Evolutionary conservation across 2,113 vertebrate species (phyloP).

Genomic region (Hydrochoerus hydrochaeris): DNA sequence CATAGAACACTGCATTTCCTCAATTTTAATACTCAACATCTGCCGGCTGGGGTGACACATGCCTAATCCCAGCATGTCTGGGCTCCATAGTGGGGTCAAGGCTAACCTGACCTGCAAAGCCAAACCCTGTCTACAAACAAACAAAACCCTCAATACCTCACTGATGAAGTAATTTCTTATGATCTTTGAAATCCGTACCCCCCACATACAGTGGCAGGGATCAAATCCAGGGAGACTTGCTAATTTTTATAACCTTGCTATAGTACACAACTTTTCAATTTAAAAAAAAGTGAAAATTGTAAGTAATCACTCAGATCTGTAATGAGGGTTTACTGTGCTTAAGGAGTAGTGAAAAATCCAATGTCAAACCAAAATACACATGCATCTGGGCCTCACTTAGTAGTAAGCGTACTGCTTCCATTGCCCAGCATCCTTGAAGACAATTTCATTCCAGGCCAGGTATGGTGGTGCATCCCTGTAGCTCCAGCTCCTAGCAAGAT

Average conservation of each 20-base stretch:
- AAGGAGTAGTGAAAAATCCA: neutral
- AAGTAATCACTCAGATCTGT: neutral
- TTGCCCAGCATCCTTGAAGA: neutral
- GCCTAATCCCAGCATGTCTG: neutral
- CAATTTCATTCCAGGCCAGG: neutral
- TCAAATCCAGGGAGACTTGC: neutral
- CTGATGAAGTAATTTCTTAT: neutral
- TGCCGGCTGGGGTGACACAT: too few species aligned
- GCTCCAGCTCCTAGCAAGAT: neutral
- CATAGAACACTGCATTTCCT: neutral
- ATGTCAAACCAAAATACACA: neutral
- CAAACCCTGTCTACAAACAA: too few species aligned
- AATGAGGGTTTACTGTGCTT: neutral
- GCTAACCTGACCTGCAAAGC: neutral
- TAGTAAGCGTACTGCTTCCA: neutral
- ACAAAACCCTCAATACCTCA: neutral
- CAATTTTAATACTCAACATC: neutral
- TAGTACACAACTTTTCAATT: neutral
- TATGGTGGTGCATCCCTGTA: neutral
- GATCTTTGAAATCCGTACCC: neutral
- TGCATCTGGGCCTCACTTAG: neutral
- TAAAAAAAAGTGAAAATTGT: neutral
- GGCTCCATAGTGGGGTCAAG: neutral
- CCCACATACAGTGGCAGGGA: neutral
- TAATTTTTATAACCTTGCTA: neutral